Conservation (phyloP, 2,888 invertebrate genomes). For the Mesorhabditis spiculigera region DNA sequence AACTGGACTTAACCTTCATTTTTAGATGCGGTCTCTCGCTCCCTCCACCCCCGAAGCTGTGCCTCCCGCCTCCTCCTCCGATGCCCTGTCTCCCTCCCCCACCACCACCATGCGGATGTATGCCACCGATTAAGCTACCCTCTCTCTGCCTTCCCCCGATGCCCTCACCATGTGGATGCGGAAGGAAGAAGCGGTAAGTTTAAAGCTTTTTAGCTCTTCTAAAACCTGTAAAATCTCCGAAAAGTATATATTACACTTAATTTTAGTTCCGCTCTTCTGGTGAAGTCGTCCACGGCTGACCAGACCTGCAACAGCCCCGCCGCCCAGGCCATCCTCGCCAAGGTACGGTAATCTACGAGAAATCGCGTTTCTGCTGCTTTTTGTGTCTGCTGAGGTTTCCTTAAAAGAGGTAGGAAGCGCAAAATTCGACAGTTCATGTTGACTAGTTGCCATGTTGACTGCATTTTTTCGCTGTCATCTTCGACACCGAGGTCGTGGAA, state of each 20-base stretch:
- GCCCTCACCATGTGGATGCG: neutral
- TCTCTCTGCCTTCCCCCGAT: neutral
- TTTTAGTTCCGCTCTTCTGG: neutral
- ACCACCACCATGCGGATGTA: slow-evolving; percentile 1
- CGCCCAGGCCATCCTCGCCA: neutral
- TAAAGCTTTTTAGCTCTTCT: neutral
- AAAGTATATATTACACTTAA: no score
- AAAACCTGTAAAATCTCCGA: neutral
- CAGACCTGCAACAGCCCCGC: neutral
- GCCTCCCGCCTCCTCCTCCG: neutral
- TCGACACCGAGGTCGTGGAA: no score
- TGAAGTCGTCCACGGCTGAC: neutral
- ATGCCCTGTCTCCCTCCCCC: neutral
- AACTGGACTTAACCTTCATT: neutral
- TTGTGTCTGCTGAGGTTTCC: no score
- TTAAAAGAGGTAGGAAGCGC: no score
- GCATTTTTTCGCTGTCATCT: no score
- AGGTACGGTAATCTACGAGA: neutral
- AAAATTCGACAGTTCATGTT: no score
- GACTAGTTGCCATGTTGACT: no score
- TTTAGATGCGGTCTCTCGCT: neutral
- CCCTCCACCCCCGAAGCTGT: neutral
- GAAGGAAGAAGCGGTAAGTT: neutral
- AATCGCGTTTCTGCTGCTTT: no score
- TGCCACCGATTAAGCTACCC: neutral